Evolutionary conservation across 2,797 vertebrate genomes (phyloP), one percentile per base, ranked within the genome.

Genomic region (Sebastolobus altivelis): DNA sequence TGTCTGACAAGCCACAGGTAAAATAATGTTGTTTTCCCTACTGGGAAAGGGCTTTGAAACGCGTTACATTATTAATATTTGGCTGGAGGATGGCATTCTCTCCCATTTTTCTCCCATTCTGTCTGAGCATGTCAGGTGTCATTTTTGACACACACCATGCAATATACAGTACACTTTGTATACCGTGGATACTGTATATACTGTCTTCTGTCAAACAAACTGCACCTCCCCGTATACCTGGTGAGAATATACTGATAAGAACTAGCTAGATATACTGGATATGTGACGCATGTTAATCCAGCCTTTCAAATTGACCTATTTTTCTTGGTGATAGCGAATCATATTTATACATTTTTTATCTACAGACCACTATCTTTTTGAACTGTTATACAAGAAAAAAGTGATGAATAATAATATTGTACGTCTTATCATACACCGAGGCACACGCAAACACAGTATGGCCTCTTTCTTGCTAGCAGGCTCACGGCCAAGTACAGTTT

Each of bases 1-100:
- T 93, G 92, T 93, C 92, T 92, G 88, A 94, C 82, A 81, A 90
- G 89, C 85, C 87, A 89, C 90, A 93, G 92, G 92, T 94, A 94
- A 91, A 92, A 89, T 88, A 92, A 92, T 87, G 74, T 87, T 90
- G 78, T 89, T 91, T 92, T 88, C 46, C 80, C 90, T 77, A 63
- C 79, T 82, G 92, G 90, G 87, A 89, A 88, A 91, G 86, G 77
- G 85, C 89, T 91, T 89, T 87, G 88, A 92, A 92, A 91, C 80
- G 80, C 89, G 68, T 77, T 90, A 75, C 84, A 93, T 92, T 92
- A 94, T 93, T 92, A 93, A 93, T 93, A 84, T 90, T 86, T 91
- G 82, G 87, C 79, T 90, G 79, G 67, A 90, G 80, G 85, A 90
- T 85, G 89, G 77, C 83, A 91, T 65, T 81, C 73, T 83, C 38